phyloP scores from a whole-genome alignment of 2,888 invertebrate species.

The Philhelius pedissequus region DNA sequence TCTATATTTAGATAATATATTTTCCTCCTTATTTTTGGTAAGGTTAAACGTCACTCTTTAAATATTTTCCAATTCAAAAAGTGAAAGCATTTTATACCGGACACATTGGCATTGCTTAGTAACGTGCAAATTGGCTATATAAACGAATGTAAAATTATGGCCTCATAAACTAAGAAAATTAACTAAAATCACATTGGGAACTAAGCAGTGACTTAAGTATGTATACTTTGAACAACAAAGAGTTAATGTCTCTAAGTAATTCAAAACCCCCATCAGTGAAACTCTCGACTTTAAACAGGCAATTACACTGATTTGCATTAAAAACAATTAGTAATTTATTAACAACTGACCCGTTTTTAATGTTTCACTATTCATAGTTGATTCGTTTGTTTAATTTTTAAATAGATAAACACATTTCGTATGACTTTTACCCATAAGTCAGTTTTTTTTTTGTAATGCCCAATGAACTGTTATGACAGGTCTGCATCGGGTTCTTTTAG shows the following conservation, averaged over 20 bases:
- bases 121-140: neutral
- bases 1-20: too few species aligned
- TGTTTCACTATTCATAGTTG: neutral
- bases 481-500: neutral
- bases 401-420: neutral
- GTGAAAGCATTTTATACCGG: neutral
- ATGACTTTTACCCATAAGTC: neutral
- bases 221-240: too few species aligned
- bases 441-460: neutral
- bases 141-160: neutral
- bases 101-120: neutral
- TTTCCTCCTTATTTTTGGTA: too few species aligned
- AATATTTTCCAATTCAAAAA: neutral
- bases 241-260: neutral
- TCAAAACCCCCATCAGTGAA: neutral
- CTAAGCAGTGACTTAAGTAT: too few species aligned
- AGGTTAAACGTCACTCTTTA: too few species aligned
- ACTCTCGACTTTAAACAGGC: neutral
- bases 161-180: neutral
- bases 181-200: neutral
- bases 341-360: neutral
- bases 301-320: neutral
- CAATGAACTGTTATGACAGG: neutral
- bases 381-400: neutral
- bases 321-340: neutral